phyloP scores from a whole-genome alignment of 2,113 vertebrate genomes.

The Lepus timidus region DNA sequence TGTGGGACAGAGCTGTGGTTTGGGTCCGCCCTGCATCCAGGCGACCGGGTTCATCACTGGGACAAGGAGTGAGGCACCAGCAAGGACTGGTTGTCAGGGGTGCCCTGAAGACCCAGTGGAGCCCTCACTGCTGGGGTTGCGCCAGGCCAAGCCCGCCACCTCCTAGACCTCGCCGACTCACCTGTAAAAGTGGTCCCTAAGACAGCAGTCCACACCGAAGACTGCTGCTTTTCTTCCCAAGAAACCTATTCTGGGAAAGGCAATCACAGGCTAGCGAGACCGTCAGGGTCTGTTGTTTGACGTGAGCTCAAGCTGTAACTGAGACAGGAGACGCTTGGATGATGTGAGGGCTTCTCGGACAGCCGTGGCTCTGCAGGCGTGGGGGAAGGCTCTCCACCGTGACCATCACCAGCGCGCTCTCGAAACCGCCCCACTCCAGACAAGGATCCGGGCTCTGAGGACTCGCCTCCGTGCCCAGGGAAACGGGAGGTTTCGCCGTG shows the following conservation, averaged over 20 bases:
- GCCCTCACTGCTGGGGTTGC: not conserved
- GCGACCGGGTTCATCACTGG: conserved; percentile 65
- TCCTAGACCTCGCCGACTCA: not conserved
- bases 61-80: conserved; percentile 71
- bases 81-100: conserved; percentile 34
- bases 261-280: not conserved
- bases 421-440: no score
- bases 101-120: no score
- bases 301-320: not conserved
- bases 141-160: not conserved
- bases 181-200: not conserved
- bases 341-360: not conserved
- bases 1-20: conserved; percentile 74
- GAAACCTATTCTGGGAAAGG: not conserved
- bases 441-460: no score
- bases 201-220: not conserved
- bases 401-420: not conserved
- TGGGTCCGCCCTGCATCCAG: conserved; percentile 44
- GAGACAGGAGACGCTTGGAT: not conserved
- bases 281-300: not conserved
- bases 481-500: not conserved
- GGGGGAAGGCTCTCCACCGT: not conserved
- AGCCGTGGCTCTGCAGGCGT: not conserved
- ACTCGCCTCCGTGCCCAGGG: not conserved
- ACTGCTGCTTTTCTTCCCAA: not conserved